Evolutionary conservation across 2,797 vertebrate species (phyloP).

Genomic region (Antrozous pallidus): DNA sequence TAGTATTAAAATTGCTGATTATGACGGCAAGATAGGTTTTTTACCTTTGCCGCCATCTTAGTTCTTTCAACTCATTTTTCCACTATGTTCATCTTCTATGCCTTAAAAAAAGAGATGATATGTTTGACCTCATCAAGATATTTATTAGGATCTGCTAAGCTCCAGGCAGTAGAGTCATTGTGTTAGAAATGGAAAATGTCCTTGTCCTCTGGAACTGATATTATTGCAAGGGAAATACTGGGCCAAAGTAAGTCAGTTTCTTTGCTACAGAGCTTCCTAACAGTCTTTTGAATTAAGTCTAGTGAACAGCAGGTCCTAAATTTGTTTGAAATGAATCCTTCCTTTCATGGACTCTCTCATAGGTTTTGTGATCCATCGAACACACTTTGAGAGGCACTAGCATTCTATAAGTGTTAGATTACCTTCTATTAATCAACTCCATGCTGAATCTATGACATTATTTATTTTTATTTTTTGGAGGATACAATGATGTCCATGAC

Average conservation of each 20-base stretch:
- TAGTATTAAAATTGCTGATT: too few relatives aligned
- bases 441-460: neutral
- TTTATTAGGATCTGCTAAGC: neutral
- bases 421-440: neutral
- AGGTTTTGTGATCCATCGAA: neutral
- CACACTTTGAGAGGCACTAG: neutral
- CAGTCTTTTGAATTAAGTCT: neutral
- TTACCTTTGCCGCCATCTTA: too few relatives aligned
- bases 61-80: too few relatives aligned
- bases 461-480: neutral
- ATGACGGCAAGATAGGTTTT: too few relatives aligned
- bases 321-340: neutral
- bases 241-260: neutral
- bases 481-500: neutral
- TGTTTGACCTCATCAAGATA: neutral
- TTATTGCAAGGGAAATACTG: neutral
- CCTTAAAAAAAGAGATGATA: neutral
- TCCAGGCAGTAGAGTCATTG: neutral
- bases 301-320: neutral
- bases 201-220: neutral
- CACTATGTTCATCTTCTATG: neutral
- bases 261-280: neutral
- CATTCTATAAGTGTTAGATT: neutral
- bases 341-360: neutral
- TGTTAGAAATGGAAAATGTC: neutral